phyloP scores from a whole-genome alignment of 2,888 invertebrate genomes.

The Sipha maydis region DNA sequence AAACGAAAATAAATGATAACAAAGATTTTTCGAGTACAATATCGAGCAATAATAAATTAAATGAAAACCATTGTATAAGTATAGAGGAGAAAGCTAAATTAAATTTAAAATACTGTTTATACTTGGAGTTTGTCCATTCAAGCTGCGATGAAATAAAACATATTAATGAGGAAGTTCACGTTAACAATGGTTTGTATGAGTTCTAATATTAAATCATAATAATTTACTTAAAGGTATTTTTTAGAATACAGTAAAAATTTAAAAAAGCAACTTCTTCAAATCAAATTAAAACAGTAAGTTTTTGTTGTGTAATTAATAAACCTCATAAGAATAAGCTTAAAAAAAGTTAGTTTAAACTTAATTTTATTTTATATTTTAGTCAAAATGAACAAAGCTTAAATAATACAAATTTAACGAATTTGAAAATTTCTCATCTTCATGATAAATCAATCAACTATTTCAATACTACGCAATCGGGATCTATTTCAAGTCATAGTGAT shows the following conservation, averaged over 20 bases:
- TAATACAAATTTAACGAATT: not conserved
- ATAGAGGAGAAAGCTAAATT: constrained; percentile 5
- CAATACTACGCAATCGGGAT: not conserved
- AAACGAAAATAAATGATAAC: not conserved
- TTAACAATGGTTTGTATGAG: constrained; percentile 28
- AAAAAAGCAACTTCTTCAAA: not conserved
- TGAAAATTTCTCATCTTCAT: not conserved
- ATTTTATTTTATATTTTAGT: constrained; percentile 31
- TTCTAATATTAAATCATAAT: not conserved
- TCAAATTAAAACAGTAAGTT: constrained; percentile 26
- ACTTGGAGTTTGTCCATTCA: constrained; percentile 16
- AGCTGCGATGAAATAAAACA: constrained; percentile 26
- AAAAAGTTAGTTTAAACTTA: not conserved
- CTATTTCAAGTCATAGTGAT: constrained; percentile 1
- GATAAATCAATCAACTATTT: not conserved
- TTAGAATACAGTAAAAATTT: constrained; percentile 15
- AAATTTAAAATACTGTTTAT: not conserved
- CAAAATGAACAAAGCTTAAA: not conserved
- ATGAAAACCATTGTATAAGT: not conserved
- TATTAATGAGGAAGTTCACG: not conserved
- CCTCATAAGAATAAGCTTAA: not conserved
- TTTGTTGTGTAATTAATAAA: not conserved
- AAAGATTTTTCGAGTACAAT: not conserved
- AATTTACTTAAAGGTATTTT: not conserved
- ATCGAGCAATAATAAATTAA: not conserved